Conservation (phyloP, 2,113 vertebrate genomes). For the Clarias magur region DNA sequence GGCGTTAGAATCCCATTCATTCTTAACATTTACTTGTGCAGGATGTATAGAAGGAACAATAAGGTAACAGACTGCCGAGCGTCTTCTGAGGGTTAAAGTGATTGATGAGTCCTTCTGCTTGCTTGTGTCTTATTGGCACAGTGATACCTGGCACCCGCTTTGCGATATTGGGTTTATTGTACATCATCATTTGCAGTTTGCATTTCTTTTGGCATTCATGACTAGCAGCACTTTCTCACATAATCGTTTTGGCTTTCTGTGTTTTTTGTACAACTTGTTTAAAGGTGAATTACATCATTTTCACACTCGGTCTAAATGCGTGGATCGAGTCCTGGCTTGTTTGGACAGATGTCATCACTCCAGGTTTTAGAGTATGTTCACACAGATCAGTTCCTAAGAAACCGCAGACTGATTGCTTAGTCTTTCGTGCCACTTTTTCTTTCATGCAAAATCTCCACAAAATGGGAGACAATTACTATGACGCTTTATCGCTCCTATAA, state of each 20-base stretch:
- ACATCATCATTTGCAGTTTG: neutral
- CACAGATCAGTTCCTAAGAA: neutral
- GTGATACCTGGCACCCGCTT: neutral
- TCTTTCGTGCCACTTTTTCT: neutral
- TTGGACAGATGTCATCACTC: neutral
- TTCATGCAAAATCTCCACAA: neutral
- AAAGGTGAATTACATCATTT: neutral
- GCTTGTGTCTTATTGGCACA: neutral
- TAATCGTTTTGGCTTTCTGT: neutral
- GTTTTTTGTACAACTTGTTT: neutral
- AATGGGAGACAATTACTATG: neutral
- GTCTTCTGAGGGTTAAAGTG: neutral
- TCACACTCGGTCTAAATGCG: neutral
- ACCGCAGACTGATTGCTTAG: neutral
- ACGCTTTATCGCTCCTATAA: neutral
- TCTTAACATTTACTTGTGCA: neutral
- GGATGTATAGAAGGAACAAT: neutral
- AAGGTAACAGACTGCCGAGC: neutral
- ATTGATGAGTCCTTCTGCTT: neutral
- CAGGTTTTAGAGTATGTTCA: neutral
- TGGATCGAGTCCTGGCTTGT: neutral
- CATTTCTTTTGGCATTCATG: neutral
- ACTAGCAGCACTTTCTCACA: neutral
- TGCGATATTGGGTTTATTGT: neutral
- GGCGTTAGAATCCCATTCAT: neutral